phyloP scores from a whole-genome alignment of 2,797 vertebrate species.

The Podarcis lilfordi region DNA sequence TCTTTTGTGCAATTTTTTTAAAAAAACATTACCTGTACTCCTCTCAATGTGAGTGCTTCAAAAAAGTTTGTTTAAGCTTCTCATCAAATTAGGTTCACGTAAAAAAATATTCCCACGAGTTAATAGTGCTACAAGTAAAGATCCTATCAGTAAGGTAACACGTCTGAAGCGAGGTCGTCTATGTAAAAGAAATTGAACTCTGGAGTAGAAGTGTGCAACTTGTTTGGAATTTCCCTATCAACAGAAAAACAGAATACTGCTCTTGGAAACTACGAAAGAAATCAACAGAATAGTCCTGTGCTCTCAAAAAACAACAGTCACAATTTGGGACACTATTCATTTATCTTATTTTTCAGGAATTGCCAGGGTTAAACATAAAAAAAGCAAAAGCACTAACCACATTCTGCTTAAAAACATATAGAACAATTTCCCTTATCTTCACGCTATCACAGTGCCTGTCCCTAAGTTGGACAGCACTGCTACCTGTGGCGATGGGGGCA shows the following conservation, averaged over 20 bases:
- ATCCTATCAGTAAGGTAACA: slow-evolving; percentile 91
- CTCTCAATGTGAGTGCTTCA: slow-evolving; percentile 92
- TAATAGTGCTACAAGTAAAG: slow-evolving; percentile 96
- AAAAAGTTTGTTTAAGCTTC: slow-evolving; percentile 85
- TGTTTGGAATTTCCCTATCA: slow-evolving; percentile 80
- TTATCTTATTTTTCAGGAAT: slow-evolving; percentile 65
- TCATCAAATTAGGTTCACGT: slow-evolving; percentile 89
- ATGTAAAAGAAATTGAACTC: slow-evolving; percentile 87
- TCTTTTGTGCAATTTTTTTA: slow-evolving; percentile 94
- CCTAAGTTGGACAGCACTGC: slow-evolving; percentile 1
- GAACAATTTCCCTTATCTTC: slow-evolving; percentile 55
- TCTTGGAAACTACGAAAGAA: slow-evolving; percentile 69
- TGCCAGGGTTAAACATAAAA: slow-evolving; percentile 56
- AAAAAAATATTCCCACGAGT: slow-evolving; percentile 88
- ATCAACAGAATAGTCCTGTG: slow-evolving; percentile 68
- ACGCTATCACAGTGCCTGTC: slow-evolving; percentile 53
- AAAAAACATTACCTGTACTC: slow-evolving; percentile 90
- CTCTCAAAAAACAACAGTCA: slow-evolving; percentile 53
- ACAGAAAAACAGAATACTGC: slow-evolving; percentile 75
- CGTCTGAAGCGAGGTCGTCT: slow-evolving; percentile 85
- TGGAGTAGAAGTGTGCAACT: slow-evolving; percentile 85
- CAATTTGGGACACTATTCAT: slow-evolving; percentile 64
- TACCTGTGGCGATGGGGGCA: slow-evolving; percentile 50
- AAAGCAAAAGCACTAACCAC: slow-evolving; percentile 44
- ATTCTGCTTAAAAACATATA: slow-evolving; percentile 24